Percentiles rank a stretch among this genome's conserved stretches.
Conservation (phyloP, 2,888 invertebrate genomes). For the Calliopum simillimum region DNA sequence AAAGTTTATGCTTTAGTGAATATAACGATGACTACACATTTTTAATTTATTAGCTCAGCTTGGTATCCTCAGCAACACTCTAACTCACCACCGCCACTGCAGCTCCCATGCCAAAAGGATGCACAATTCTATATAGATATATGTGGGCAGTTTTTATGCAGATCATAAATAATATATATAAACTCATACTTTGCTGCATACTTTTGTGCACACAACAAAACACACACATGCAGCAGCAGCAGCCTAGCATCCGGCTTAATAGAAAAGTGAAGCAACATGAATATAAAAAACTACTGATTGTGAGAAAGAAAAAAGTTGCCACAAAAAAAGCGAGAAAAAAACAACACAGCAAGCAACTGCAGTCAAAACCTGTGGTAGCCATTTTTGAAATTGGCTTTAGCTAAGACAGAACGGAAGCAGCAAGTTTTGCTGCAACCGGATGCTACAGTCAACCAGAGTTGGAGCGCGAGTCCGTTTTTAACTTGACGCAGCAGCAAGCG, state of each 20-base stretch:
- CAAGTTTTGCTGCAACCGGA: conserved; percentile 15
- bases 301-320: too few relatives aligned
- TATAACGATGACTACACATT: conserved; percentile 16
- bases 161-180: conserved; percentile 33
- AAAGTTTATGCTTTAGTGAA: conserved; percentile 21
- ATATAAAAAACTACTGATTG: too few relatives aligned
- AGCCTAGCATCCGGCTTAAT: too few relatives aligned
- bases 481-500: background rate
- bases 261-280: background rate
- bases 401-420: conserved; percentile 33
- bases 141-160: conserved; percentile 30
- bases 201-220: background rate
- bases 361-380: conserved; percentile 12
- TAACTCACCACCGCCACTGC: too few relatives aligned
- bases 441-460: background rate
- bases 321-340: too few relatives aligned
- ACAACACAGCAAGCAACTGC: too few relatives aligned
- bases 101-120: too few relatives aligned
- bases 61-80: too few relatives aligned
- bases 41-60: conserved; percentile 13
- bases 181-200: background rate
- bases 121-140: conserved; percentile 2
- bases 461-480: conserved; percentile 15
- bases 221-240: too few relatives aligned
- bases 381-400: conserved; percentile 20